A percentile compares a stretch with the other conserved stretches of the same genome.
These are phyloP conservation scores for Ditylenchus dipsaci DNA, from an alignment of 1,140 invertebrate genomes.

Conservation along the genomic window DNA sequence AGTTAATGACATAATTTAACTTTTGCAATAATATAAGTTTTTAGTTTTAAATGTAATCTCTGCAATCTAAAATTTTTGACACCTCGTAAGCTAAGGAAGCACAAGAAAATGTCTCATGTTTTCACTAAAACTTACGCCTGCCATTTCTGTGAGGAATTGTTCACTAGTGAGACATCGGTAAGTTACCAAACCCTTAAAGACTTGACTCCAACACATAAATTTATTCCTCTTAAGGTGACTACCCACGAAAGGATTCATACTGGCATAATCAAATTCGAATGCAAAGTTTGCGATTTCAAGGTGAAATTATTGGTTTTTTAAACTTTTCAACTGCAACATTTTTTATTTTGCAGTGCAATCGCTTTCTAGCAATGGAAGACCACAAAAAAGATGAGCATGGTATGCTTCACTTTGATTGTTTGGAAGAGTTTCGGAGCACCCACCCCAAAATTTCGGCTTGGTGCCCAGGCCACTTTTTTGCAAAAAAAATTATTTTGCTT, in stretches of 20 bases:
- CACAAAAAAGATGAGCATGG: slow-evolving; percentile 56
- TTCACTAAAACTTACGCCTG: slow-evolving; percentile 58
- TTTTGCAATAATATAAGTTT: no score
- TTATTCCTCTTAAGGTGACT: slow-evolving; percentile 41
- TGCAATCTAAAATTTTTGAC: slow-evolving; percentile 57
- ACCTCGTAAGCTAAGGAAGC: slow-evolving; percentile 55
- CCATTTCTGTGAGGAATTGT: slow-evolving; percentile 57
- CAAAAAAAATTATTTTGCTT: no score
- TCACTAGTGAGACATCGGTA: slow-evolving; percentile 54
- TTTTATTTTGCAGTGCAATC: slow-evolving; percentile 44
- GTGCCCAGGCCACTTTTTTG: no score
- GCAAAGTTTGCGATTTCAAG: slow-evolving; percentile 56
- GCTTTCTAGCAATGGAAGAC: slow-evolving; percentile 56
- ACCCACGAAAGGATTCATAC: slow-evolving; percentile 57
- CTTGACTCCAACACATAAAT: not conserved
- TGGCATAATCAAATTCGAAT: slow-evolving; percentile 58
- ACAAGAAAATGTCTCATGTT: slow-evolving; percentile 58
- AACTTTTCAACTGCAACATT: not conserved
- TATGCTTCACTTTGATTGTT: slow-evolving; percentile 57
- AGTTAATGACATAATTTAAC: no score
- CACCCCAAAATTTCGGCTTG: no score
- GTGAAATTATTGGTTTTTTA: not conserved
- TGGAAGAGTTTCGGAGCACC: no score
- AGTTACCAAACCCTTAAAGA: slow-evolving; percentile 21
- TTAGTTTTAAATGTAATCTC: slow-evolving; percentile 51